A percentile compares a stretch with the other conserved stretches of the same genome.
These are phyloP conservation scores for Vidua chalybeata DNA, from an alignment of 2,113 vertebrate species.

Conservation along the genomic window DNA sequence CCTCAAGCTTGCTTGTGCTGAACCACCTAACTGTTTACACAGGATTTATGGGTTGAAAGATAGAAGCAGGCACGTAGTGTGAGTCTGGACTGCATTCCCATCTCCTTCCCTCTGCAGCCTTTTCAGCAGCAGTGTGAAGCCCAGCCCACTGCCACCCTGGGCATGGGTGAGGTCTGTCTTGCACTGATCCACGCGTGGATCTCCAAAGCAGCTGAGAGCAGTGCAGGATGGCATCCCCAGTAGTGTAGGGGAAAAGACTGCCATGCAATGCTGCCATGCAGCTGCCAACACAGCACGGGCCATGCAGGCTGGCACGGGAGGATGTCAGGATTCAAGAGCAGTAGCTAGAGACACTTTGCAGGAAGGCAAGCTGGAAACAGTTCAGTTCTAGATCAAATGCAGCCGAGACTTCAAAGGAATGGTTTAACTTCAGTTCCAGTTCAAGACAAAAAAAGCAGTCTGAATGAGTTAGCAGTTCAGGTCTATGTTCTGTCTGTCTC, in stretches of 20 bases:
- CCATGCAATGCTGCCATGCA: background rate
- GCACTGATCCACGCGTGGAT: background rate
- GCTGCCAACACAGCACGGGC: background rate
- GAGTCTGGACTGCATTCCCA: background rate
- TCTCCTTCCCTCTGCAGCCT: background rate
- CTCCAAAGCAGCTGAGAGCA: background rate
- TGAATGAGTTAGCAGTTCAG: background rate
- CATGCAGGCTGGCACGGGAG: accelerated
- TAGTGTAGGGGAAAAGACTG: background rate
- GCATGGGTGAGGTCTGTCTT: accelerated
- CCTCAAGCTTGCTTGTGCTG: background rate
- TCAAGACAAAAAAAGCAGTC: background rate
- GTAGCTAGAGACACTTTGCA: background rate
- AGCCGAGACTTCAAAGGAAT: background rate
- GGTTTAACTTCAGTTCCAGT: background rate
- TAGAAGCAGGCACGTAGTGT: background rate
- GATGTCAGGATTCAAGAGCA: background rate
- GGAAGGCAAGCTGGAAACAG: background rate
- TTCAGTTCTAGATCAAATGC: background rate
- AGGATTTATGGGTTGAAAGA: background rate
- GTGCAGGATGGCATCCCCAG: background rate
- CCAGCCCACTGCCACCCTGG: background rate
- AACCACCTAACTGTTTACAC: background rate
- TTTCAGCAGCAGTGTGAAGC: background rate
- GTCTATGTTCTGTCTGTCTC: background rate